These are phyloP conservation scores for Ecliptopera silaceata DNA, from an alignment of 2,888 invertebrate species.

Conservation along the genomic window DNA sequence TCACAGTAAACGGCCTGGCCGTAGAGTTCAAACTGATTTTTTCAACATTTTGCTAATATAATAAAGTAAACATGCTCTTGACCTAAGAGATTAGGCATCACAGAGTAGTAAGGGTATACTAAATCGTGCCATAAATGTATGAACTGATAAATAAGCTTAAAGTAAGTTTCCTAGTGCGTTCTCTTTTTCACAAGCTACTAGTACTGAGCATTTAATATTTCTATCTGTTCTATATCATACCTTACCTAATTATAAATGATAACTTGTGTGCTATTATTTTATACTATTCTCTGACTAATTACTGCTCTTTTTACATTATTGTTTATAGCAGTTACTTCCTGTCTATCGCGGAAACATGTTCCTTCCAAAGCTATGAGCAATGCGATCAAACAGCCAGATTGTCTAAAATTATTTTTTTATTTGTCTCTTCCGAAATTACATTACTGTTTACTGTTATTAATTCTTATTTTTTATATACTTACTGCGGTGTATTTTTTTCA, in stretches of 20 bases:
- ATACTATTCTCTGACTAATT: not conserved
- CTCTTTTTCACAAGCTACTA: no score
- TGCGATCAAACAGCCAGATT: not conserved
- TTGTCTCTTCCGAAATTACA: no score
- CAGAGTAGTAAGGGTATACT: slow-evolving; percentile 28
- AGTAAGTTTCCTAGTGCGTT: no score
- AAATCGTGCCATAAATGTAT: slow-evolving; percentile 15
- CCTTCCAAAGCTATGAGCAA: not conserved
- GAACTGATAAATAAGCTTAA: not conserved
- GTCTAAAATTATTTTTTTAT: no score
- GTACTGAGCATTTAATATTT: no score
- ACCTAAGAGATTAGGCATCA: slow-evolving; percentile 69
- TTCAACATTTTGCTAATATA: slow-evolving; percentile 75
- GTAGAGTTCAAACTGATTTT: slow-evolving; percentile 67
- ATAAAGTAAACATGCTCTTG: slow-evolving; percentile 73
- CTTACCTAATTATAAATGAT: not conserved
- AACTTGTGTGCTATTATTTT: not conserved
- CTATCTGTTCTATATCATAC: no score
- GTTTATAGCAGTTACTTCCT: not conserved
- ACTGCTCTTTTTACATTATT: slow-evolving; percentile 12
- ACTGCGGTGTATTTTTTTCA: no score
- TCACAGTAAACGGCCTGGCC: slow-evolving; percentile 42
- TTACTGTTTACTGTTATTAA: no score
- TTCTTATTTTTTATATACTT: no score
- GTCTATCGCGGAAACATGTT: not conserved